Evolutionary conservation across 2,797 vertebrate genomes (phyloP), one percentile per base, ranked within the genome.

Genomic region (Carapus acus): DNA sequence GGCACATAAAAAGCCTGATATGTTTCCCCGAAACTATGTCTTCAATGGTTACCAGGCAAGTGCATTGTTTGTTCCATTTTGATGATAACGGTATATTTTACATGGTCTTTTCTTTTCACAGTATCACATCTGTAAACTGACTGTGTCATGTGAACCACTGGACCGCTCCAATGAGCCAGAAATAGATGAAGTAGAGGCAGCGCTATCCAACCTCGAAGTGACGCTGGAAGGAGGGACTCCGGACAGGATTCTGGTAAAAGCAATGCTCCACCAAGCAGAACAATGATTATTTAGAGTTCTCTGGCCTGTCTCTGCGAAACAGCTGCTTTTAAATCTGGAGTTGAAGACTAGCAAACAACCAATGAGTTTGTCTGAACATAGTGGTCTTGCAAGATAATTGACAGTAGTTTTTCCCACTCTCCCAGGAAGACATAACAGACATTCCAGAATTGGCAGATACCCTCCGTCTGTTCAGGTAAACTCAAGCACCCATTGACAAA

Each of bases 381-480:
- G 38, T 65, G 68, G 75, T 55, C 56, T 68, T 58, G 64, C 48
- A 12, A 50, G 52, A 69, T 81, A 69, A 81, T 58, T 79, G 46
- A 73, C 63, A 52, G 52, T 73, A 81, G 56, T 80, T 79, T 81
- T 69, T 83, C 82, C 54, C 73, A 60, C 85, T 74, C 81, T 9
- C 24, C 55, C 81, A 99, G 96, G 96, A 96, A 91, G 95, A 99
- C 86, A 98, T 99, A 78, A 99, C 96, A 80, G 95, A 97, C 80
- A 94, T 99, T 85, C 96, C 96, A 22, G 88, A 91, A 72, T 89
- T 99, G 76, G 89, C 94, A 75, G 93, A 96, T 83, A 77, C 86
- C 78, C 93, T 99, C 59, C 92, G 85, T 69, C 86, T 99, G 53
- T 92, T 97, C 80, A 93, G 91, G 96, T 98, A 86, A 92, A 87